These are phyloP conservation scores for Endomychus coccineus DNA, from an alignment of 2,888 invertebrate species.

Conservation along the genomic window DNA sequence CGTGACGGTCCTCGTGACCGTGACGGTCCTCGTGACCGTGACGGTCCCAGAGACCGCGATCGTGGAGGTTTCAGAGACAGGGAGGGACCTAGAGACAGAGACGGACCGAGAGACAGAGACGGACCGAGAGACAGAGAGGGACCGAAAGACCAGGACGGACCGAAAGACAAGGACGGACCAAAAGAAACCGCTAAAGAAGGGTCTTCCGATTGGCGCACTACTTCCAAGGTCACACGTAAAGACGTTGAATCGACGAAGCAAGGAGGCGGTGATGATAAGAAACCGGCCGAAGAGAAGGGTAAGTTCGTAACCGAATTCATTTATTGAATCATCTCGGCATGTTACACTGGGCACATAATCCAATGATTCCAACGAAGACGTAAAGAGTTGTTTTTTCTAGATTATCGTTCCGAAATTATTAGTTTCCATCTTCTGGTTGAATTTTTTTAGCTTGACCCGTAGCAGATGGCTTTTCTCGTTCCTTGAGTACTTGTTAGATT, in stretches of 20 bases:
- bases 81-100: not conserved
- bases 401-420: not conserved
- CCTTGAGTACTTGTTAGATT: not conserved
- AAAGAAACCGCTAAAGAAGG: not conserved
- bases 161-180: not conserved
- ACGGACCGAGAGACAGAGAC: conserved; percentile 7
- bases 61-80: not conserved
- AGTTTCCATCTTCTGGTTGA: not conserved
- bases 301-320: not conserved
- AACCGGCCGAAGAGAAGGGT: conserved; percentile 4
- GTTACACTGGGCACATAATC: not conserved
- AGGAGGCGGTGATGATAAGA: conserved; percentile 8
- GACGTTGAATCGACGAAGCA: conserved; percentile 7
- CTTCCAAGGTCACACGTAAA: not conserved
- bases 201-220: conserved; percentile 8
- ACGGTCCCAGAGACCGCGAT: conserved; percentile 4
- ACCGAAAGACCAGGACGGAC: not conserved
- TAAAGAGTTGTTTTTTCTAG: too few relatives aligned
- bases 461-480: too few relatives aligned
- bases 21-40: conserved; percentile 4
- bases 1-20: conserved; percentile 5
- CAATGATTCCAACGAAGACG: not conserved
- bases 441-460: conserved; percentile 8
- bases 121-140: not conserved
- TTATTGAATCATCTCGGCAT: not conserved